Percentiles rank a stretch among this genome's conserved stretches.
Conservation (phyloP, 1,140 invertebrate species). For the Linepithema humile region DNA sequence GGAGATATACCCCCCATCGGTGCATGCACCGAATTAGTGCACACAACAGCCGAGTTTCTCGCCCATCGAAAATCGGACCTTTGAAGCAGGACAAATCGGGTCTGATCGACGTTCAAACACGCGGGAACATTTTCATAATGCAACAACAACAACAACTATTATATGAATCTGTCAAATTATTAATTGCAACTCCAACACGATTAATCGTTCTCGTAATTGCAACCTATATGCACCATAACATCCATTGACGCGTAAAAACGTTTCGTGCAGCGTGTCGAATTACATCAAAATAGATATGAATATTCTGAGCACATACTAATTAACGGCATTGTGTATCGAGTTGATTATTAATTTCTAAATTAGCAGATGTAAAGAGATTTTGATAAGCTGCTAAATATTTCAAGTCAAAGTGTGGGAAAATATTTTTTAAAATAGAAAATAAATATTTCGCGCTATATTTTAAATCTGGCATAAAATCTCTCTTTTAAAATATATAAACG, state of each 20-base stretch:
- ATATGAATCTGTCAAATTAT: conserved; percentile 40
- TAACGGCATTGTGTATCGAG: not conserved
- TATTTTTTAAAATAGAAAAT: not conserved
- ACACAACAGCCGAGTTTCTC: conserved; percentile 8
- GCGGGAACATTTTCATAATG: conserved; percentile 32
- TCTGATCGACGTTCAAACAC: conserved; percentile 18
- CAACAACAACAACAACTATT: conserved; percentile 33
- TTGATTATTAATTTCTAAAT: not conserved
- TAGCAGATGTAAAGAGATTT: not conserved
- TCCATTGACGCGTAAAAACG: conserved; percentile 34
- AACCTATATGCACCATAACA: not conserved
- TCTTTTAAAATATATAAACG: not conserved
- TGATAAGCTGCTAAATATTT: not conserved
- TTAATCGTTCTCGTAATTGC: conserved; percentile 38
- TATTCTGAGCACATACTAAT: conserved; percentile 5
- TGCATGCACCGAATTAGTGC: conserved; percentile 43
- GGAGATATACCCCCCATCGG: too few species aligned
- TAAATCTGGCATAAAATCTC: not conserved
- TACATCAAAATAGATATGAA: conserved; percentile 4
- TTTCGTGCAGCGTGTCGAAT: conserved; percentile 18
- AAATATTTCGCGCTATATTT: not conserved
- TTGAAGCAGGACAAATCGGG: conserved; percentile 26
- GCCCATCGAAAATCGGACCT: conserved; percentile 53
- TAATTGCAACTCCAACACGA: conserved; percentile 25
- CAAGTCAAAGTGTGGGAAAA: not conserved